Evolutionary conservation across 2,797 vertebrate species (phyloP).

Genomic region (Microctenopoma steveboyesi): DNA sequence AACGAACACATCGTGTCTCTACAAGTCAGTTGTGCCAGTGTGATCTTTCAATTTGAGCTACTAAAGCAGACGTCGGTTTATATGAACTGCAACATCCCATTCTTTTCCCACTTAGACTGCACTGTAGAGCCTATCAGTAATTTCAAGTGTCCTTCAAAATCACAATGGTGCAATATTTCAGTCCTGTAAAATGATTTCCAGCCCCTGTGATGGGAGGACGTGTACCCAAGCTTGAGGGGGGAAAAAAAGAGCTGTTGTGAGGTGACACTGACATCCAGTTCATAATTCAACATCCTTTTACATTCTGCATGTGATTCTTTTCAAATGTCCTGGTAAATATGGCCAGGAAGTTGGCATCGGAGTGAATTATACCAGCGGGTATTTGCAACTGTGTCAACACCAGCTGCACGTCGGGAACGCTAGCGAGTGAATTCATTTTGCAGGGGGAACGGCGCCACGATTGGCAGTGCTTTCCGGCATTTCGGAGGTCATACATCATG

Average conservation of each 20-base stretch:
- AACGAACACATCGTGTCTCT: conserved; percentile 41
- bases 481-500: conserved; percentile 72
- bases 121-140: conserved; percentile 30
- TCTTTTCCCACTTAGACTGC: conserved; percentile 15
- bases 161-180: conserved; percentile 28
- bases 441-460: conserved; percentile 19
- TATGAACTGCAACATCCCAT: conserved; percentile 15
- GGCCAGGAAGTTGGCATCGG: conserved; percentile 46
- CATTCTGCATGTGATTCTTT: conserved; percentile 61
- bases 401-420: conserved; percentile 52
- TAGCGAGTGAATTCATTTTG: conserved; percentile 46
- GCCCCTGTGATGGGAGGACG: conserved; percentile 14
- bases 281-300: conserved; percentile 20
- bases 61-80: conserved; percentile 20
- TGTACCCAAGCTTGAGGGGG: conserved; percentile 16
- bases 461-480: conserved; percentile 53
- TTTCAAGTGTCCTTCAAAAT: conserved; percentile 44
- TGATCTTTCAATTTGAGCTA: conserved; percentile 22
- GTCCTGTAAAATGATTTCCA: conserved; percentile 25
- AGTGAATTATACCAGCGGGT: conserved; percentile 55
- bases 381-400: conserved; percentile 61
- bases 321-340: conserved; percentile 31
- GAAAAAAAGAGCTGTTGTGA: conserved; percentile 1
- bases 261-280: conserved; percentile 22
- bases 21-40: conserved; percentile 1